Base-by-base conservation (phyloP, 1,140 invertebrate genomes). In the Orius laevigatus region DNA sequence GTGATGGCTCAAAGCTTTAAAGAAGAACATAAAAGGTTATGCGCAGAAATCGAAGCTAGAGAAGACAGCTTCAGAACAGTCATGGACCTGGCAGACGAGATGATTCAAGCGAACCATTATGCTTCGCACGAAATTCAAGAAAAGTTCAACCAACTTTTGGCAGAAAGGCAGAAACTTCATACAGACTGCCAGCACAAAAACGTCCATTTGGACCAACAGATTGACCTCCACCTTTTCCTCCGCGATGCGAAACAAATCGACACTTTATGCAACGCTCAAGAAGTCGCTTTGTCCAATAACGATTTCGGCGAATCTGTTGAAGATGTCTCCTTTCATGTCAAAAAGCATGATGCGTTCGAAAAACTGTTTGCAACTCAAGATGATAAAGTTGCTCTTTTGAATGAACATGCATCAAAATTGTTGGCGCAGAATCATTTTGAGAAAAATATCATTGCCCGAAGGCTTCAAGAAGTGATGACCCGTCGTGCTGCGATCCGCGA, bases 341-440 rank as follows among this genome's bases (percentile, higher is more conserved):
- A 89, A 63, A 90, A 89, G 59, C 86, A 91, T 55, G 86, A 90
- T 57, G 87, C 83, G 5, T 91, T 92, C 59, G 86, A 91, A 60
- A 88, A 89, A 55, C 59, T 92, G 1, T 69, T 92, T 0, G 73
- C 76, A 3, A 79, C 81, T 1, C 79, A 89, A 66, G 87, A 91
- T 54, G 87, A 92, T 62, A 94, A 94, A 67, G 68, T 95, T 3
- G 70, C 72, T 0, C 73, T 81, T 0, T 64, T 97, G 14, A 78
- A 87, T 60, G 82, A 83, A 34, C 90, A 95, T 59, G 87, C 88
- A 0, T 75, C 78, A 16, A 90, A 94, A 61, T 74, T 98, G 46
- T 67, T 96, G 5, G 73, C 82, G 41, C 87, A 91, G 60, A 83
- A 87, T 60, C 95, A 99, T 66, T 98, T 96, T 62, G 90, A 98